Evolutionary conservation across 2,797 vertebrate species (phyloP).

Genomic region (Amblyopsis hoosieri): DNA sequence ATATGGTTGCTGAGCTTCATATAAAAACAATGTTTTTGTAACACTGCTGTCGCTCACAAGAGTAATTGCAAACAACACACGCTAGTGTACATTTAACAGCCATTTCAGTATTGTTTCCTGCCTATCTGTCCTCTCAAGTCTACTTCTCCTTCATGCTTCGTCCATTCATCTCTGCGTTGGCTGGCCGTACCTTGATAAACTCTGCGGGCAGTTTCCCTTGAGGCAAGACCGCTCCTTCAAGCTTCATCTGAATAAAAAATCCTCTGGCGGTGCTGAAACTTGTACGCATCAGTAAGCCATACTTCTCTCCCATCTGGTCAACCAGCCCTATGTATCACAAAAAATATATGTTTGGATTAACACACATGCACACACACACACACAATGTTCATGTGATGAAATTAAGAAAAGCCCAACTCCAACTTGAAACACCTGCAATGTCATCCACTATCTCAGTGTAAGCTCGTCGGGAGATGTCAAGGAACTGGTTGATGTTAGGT

Average conservation of each 20-base stretch:
- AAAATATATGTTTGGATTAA: not conserved
- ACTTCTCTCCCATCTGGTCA: conserved; percentile 85
- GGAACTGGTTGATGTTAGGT: conserved; percentile 92
- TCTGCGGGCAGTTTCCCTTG: conserved; percentile 86
- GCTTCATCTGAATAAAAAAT: conserved; percentile 94
- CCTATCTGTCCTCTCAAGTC: not conserved
- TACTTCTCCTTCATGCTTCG: not conserved
- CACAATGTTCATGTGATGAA: not conserved
- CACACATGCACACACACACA: not conserved
- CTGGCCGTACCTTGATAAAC: conserved; percentile 88
- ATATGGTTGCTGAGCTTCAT: too few relatives aligned
- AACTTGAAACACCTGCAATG: conserved; percentile 84
- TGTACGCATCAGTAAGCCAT: conserved; percentile 87
- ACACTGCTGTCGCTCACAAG: too few relatives aligned
- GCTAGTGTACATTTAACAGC: not conserved
- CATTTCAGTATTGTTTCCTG: not conserved
- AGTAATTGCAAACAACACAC: too few relatives aligned
- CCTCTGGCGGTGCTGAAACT: conserved; percentile 92
- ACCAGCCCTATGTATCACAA: conserved; percentile 83
- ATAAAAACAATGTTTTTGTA: too few relatives aligned
- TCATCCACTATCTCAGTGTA: conserved; percentile 98
- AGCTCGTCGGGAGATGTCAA: conserved; percentile 91
- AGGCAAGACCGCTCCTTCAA: conserved; percentile 79
- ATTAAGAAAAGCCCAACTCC: not conserved
- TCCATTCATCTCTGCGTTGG: not conserved